Evolutionary conservation across 1,140 invertebrate species (phyloP).

Genomic region (Epicauta chinensis): DNA sequence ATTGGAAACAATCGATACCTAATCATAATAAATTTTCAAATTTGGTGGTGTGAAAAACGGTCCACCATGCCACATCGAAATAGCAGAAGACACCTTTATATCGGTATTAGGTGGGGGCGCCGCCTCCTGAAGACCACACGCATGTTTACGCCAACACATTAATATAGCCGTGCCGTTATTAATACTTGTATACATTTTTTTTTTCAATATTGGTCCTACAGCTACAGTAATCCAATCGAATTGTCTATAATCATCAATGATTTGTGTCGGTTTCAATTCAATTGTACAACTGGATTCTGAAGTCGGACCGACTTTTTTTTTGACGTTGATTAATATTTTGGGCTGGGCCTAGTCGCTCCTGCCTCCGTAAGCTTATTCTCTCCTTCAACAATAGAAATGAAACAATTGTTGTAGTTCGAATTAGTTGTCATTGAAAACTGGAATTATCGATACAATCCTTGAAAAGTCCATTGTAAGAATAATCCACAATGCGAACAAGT

Average conservation of each 20-base stretch:
- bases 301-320: constrained; percentile 21
- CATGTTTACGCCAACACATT: constrained; percentile 38
- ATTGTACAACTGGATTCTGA: constrained; percentile 23
- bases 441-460: no score
- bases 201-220: constrained; percentile 34
- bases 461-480: no score
- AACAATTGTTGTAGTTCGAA: constrained; percentile 25
- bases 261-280: neutral
- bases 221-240: constrained; percentile 24
- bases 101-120: constrained; percentile 32
- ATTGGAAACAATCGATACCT: constrained; percentile 12
- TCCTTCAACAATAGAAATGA: constrained; percentile 33
- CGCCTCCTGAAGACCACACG: constrained; percentile 33
- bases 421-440: no score
- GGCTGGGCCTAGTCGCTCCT: constrained; percentile 34
- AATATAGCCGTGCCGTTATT: constrained; percentile 39
- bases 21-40: no score
- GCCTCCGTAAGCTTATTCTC: constrained; percentile 22
- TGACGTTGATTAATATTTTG: constrained; percentile 42
- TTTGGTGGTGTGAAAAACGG: constrained; percentile 24
- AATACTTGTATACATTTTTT: constrained; percentile 40
- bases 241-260: constrained; percentile 2
- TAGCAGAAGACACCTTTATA: constrained; percentile 21
- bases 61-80: constrained; percentile 2
- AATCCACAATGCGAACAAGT: no score